phyloP scores from a whole-genome alignment of 2,888 invertebrate genomes.

The Caenorhabditis macrosperma region DNA sequence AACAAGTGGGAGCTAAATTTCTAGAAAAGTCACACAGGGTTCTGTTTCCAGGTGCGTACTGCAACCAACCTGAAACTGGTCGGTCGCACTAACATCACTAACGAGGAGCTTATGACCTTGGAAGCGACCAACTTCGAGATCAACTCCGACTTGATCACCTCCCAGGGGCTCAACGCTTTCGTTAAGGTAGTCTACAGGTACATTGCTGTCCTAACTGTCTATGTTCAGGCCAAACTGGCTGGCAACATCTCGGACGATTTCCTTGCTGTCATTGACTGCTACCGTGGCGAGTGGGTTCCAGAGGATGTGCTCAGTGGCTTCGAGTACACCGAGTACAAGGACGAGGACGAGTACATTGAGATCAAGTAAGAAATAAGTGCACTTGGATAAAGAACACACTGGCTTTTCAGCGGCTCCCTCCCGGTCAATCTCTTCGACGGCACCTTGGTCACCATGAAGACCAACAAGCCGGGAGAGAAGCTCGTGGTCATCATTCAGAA shows the following conservation, averaged over 20 bases:
- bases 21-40: no score
- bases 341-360: not conserved
- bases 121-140: constrained; percentile 13
- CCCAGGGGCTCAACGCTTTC: constrained; percentile 14
- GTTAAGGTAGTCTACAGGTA: constrained; percentile 25
- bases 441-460: not conserved
- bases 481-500: constrained; percentile 3
- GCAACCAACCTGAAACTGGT: constrained; percentile 4
- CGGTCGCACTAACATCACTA: constrained; percentile 3
- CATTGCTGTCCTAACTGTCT: not conserved
- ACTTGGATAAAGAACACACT: not conserved
- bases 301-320: not conserved
- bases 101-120: not conserved
- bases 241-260: not conserved
- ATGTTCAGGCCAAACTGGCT: not conserved
- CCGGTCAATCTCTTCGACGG: not conserved
- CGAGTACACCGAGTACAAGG: constrained; percentile 1
- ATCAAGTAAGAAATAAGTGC: constrained; percentile 12
- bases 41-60: constrained; percentile 16
- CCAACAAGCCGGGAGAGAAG: not conserved
- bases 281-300: not conserved
- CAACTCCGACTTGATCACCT: not conserved
- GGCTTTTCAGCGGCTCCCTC: constrained; percentile 14
- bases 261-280: not conserved
- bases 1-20: constrained; percentile 8